Evolutionary conservation across 1,140 invertebrate genomes (phyloP), one percentile per base, ranked within the genome.

Genomic region (Diprion similis): DNA sequence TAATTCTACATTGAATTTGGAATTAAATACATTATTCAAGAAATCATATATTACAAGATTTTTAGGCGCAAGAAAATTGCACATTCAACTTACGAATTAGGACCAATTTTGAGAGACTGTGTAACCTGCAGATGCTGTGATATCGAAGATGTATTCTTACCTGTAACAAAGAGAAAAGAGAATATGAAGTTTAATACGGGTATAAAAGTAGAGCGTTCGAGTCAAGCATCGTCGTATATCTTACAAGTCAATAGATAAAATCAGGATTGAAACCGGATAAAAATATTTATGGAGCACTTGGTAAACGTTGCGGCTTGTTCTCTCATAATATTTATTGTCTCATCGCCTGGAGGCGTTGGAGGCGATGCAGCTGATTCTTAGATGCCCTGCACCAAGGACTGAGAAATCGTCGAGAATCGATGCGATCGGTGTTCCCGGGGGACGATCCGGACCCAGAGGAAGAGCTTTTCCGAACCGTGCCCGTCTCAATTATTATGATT

Each of bases 201-300:
- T 37, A 37, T 37, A 37, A 37, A 37, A 37, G 24, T 37, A 37
- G 24, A 37, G 24, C 24, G 24, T 37, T 37, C 24, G 24, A 37
- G 24, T 6, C 24, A 37, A 6, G 24, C 24, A 37, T 37, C 24
- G 24, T 37, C 24, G 24, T 37, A 37, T 37, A 37, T 37, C 24
- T 37, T 37, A 37, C 24, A 6, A 37, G 67, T 71, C 70, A 59
- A 76, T 74, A 75, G 77, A 78, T 77, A 75, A 71, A 78, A 77
- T 77, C 72, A 59, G 72, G 24, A 67, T 75, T 15, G 48, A 78
- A 77, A 77, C 73, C 70, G 68, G 72, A 78, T 78, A 73, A 77
- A 76, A 78, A 78, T 78, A 77, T 78, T 77, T 78, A 78, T 77
- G 77, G 73, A 75, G 76, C 75, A 73, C 76, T 78, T 76, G 76